Evolutionary conservation across 2,888 invertebrate genomes (phyloP).

Genomic region (Ochropleura plecta): DNA sequence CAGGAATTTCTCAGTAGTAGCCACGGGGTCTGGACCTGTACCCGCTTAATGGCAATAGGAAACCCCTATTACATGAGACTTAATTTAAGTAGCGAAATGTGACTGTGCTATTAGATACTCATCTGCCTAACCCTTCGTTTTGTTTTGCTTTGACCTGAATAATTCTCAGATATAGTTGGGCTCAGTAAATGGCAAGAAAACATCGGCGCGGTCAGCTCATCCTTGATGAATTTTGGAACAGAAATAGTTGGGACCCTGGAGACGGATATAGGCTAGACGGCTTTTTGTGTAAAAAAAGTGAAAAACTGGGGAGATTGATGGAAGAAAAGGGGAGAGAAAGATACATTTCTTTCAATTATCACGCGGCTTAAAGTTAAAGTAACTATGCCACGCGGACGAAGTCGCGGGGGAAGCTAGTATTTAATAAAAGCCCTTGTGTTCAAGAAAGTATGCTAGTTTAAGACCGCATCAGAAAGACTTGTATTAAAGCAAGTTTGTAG

Average conservation of each 20-base stretch:
- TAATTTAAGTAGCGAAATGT: not conserved
- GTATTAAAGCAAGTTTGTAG: constrained; percentile 42
- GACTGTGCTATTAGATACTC: not conserved
- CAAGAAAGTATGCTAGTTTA: not conserved
- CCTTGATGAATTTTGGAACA: too few species aligned
- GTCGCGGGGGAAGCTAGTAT: not conserved
- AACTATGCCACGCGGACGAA: not conserved
- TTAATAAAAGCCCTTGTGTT: not conserved
- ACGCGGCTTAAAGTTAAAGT: too few species aligned
- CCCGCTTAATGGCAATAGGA: not conserved
- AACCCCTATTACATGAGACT: not conserved
- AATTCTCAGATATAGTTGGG: not conserved
- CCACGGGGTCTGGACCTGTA: not conserved
- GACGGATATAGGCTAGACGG: too few species aligned
- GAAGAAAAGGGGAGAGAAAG: too few species aligned
- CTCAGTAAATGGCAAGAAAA: not conserved
- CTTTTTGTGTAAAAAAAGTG: too few species aligned
- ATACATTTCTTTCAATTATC: too few species aligned
- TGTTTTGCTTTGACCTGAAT: not conserved
- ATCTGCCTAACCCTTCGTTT: not conserved
- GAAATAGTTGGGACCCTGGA: too few species aligned
- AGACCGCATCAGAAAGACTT: not conserved
- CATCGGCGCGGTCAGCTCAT: too few species aligned
- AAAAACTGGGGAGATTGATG: too few species aligned
- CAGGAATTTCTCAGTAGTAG: not conserved